Evolutionary conservation across 2,797 vertebrate species (phyloP).

Genomic region (Erpetoichthys calabaricus): DNA sequence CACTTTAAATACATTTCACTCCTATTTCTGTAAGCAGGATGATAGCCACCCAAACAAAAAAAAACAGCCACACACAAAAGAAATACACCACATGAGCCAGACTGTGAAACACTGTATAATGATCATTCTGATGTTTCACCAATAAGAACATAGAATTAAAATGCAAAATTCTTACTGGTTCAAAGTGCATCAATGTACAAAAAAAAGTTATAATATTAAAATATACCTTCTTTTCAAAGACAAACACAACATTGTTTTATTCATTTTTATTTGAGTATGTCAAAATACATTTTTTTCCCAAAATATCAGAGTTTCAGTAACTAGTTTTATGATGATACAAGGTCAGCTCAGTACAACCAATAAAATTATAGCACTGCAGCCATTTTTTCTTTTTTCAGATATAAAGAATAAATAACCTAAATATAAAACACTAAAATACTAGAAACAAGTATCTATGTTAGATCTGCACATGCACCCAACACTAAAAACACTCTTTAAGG

Average conservation of each 20-base stretch:
- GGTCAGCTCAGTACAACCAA: slow-evolving; percentile 69
- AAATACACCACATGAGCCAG: too few relatives aligned
- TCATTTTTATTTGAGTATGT: slow-evolving; percentile 72
- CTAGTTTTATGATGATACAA: slow-evolving; percentile 72
- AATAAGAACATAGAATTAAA: too few relatives aligned
- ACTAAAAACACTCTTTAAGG: slow-evolving; percentile 16
- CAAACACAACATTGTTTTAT: slow-evolving; percentile 55
- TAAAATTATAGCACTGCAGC: slow-evolving; percentile 69
- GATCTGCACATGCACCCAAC: slow-evolving; percentile 60
- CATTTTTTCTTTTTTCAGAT: slow-evolving; percentile 50
- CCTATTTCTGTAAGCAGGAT: too few relatives aligned
- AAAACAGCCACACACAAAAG: too few relatives aligned
- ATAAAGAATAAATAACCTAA: slow-evolving; percentile 78
- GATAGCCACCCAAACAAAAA: too few relatives aligned
- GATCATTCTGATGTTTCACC: too few relatives aligned
- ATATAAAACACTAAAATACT: slow-evolving; percentile 75
- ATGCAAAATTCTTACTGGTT: too few relatives aligned
- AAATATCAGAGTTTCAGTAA: slow-evolving; percentile 64
- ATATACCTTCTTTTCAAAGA: slow-evolving; percentile 2
- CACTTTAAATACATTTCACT: too few relatives aligned
- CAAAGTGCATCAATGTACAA: too few relatives aligned
- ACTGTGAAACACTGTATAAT: too few relatives aligned
- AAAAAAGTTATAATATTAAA: neutral
- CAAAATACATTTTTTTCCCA: slow-evolving; percentile 70
- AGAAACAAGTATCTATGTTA: slow-evolving; percentile 59